Evolutionary conservation across 2,113 vertebrate species (phyloP).

Genomic region (Poeciliopsis turrubarensis): DNA sequence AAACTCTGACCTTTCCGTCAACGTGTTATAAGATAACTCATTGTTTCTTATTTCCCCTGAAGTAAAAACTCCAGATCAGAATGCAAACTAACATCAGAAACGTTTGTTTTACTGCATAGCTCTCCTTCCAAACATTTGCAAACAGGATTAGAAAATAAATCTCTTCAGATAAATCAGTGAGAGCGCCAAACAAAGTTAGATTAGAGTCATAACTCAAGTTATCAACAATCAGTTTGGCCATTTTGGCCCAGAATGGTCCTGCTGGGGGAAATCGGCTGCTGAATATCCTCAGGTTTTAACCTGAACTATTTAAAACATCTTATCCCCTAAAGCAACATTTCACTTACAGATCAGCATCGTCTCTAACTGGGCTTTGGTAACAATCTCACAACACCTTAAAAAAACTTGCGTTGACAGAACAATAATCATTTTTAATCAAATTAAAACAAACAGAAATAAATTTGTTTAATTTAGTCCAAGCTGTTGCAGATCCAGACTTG

Average conservation of each 20-base stretch:
- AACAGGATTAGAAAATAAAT: neutral
- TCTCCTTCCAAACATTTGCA: neutral
- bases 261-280: conserved; percentile 9
- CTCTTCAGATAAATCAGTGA: neutral
- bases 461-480: neutral
- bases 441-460: neutral
- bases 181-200: neutral
- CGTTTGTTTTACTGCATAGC: too few species aligned
- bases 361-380: neutral
- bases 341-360: conserved; percentile 7
- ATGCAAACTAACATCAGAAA: too few species aligned
- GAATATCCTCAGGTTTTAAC: neutral
- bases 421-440: neutral
- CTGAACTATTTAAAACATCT: neutral
- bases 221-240: neutral
- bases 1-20: neutral
- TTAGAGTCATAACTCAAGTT: neutral
- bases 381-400: neutral
- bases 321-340: conserved; percentile 32
- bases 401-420: neutral
- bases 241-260: conserved; percentile 14
- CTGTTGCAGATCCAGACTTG: neutral
- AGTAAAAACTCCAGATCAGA: too few species aligned
- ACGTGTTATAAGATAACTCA: neutral
- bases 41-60: too few species aligned